Evolutionary conservation across 2,113 vertebrate genomes (phyloP).

Genomic region (Clarias batrachus): DNA sequence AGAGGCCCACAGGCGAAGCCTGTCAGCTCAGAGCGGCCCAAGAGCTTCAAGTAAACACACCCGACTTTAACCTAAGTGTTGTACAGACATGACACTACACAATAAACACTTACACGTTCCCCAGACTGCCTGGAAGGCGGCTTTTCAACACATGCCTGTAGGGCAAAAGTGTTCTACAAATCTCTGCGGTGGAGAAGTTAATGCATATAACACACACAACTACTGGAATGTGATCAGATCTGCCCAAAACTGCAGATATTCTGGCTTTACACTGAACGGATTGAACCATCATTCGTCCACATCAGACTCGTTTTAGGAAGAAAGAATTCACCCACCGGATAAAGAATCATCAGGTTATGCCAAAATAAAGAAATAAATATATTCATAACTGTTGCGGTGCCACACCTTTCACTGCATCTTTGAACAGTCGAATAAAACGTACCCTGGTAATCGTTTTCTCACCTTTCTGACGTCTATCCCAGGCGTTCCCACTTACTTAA

Average conservation of each 20-base stretch:
- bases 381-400: neutral
- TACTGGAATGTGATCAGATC: neutral
- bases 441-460: neutral
- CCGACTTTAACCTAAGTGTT: neutral
- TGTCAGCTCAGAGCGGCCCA: slow-evolving; percentile 9
- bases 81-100: neutral
- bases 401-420: neutral
- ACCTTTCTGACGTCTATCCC: neutral
- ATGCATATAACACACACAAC: neutral
- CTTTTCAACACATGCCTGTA: neutral
- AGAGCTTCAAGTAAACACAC: neutral
- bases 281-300: neutral
- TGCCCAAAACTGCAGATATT: neutral
- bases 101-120: neutral
- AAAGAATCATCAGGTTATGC: neutral
- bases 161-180: neutral
- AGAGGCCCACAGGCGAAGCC: neutral
- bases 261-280: neutral
- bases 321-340: neutral
- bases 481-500: neutral
- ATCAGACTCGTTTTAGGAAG: neutral
- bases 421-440: neutral
- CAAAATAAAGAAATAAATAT: neutral
- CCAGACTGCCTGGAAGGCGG: neutral
- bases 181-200: neutral